A percentile compares a stretch with the other conserved stretches of the same genome.
Evolutionary conservation across 2,113 vertebrate genomes (phyloP).

Genomic region (Laticauda colubrina): DNA sequence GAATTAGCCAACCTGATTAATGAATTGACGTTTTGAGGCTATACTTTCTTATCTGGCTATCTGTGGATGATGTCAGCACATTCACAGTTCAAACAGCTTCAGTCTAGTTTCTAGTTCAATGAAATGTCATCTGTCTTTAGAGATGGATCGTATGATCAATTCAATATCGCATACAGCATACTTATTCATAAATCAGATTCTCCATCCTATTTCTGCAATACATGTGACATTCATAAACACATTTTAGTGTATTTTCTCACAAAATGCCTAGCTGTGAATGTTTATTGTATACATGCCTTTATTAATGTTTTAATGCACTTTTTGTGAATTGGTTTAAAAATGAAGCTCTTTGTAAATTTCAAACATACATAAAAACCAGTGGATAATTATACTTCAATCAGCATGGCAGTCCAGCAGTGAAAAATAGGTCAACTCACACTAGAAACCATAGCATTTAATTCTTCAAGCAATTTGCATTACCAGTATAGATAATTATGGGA

Average conservation of each 20-base stretch:
- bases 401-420: not conserved
- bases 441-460: not conserved
- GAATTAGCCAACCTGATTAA: slow-evolving; percentile 3
- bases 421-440: not conserved
- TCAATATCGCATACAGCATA: not conserved
- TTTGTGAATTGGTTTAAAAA: not conserved
- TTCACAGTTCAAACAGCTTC: not conserved
- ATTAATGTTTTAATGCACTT: not conserved
- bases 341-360: not conserved
- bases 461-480: not conserved
- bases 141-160: not conserved
- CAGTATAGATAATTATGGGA: not conserved
- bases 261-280: not conserved
- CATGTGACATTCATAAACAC: not conserved
- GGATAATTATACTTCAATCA: not conserved
- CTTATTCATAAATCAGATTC: not conserved
- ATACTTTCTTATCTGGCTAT: not conserved
- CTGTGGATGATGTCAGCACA: not conserved
- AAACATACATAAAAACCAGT: not conserved
- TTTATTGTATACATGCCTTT: not conserved
- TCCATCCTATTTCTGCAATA: not conserved
- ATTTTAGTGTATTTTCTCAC: not conserved
- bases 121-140: not conserved
- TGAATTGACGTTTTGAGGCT: not conserved
- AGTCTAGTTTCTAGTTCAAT: not conserved